phyloP scores from a whole-genome alignment of 1,140 invertebrate genomes.

The Gonatopus flavifemur region DNA sequence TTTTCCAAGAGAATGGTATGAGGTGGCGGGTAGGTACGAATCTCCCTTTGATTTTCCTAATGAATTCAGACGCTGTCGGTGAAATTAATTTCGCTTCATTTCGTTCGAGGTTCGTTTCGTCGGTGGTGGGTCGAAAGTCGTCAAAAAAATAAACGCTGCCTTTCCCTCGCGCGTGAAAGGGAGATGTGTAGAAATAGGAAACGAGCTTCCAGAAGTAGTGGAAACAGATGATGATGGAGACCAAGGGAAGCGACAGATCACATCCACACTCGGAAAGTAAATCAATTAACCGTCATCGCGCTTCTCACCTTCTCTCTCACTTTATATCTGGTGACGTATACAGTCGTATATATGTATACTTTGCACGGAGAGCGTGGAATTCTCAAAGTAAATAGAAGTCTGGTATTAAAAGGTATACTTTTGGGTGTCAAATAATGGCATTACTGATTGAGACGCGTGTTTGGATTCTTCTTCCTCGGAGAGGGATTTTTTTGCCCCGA shows the following conservation, averaged over 20 bases:
- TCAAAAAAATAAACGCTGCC: slow-evolving; percentile 16
- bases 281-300: slow-evolving; percentile 14
- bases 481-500: no score
- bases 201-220: not conserved
- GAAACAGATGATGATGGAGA: slow-evolving; percentile 7
- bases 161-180: slow-evolving; percentile 12
- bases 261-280: slow-evolving; percentile 2
- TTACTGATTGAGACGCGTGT: no score
- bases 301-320: not conserved
- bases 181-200: slow-evolving; percentile 14
- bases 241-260: no score
- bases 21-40: slow-evolving; percentile 10
- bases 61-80: slow-evolving; percentile 30
- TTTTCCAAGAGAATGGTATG: slow-evolving; percentile 18
- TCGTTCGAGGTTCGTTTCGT: slow-evolving; percentile 13
- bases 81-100: slow-evolving; percentile 37
- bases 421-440: no score
- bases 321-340: no score
- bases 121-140: slow-evolving; percentile 18
- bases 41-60: slow-evolving; percentile 29
- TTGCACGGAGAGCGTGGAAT: no score
- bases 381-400: no score
- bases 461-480: no score
- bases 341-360: no score
- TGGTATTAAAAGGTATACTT: no score